A percentile compares a stretch with the other conserved stretches of the same genome.
These are phyloP conservation scores for Pollimyrus isidori DNA, from an alignment of 2,113 vertebrate species.

Conservation along the genomic window DNA sequence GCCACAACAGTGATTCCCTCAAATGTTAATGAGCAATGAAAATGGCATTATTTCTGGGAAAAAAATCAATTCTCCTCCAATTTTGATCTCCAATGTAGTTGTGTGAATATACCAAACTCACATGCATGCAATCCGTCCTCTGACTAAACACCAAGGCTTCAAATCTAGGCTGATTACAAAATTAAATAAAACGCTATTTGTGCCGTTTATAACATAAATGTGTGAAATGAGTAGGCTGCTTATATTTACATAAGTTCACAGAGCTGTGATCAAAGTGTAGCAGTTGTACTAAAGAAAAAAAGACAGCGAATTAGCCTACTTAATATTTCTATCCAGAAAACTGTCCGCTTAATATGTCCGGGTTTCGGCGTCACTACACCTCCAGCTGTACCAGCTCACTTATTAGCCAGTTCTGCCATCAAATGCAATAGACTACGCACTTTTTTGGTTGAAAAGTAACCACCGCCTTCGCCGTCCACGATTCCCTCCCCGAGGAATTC, in stretches of 20 bases:
- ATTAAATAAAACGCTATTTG: neutral
- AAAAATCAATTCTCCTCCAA: neutral
- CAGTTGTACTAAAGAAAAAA: neutral
- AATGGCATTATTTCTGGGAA: too few species aligned
- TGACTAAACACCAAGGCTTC: neutral
- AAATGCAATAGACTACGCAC: neutral
- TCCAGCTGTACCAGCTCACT: neutral
- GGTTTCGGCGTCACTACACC: neutral
- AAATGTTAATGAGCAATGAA: too few species aligned
- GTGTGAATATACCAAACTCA: neutral
- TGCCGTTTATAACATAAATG: neutral
- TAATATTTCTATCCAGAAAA: neutral
- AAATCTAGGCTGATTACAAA: neutral
- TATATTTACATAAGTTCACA: neutral
- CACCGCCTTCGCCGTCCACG: neutral
- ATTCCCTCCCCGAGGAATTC: neutral
- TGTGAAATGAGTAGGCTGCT: slow-evolving; percentile 1
- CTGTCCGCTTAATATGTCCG: neutral
- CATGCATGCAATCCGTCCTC: neutral
- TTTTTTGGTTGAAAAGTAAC: neutral
- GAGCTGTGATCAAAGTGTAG: slow-evolving; percentile 3
- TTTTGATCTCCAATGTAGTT: neutral
- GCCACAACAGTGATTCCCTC: too few species aligned
- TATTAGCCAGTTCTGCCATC: neutral
- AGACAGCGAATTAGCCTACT: neutral